These are phyloP conservation scores for Cephalopterus ornatus DNA, from an alignment of 2,113 vertebrate genomes.

Conservation along the genomic window DNA sequence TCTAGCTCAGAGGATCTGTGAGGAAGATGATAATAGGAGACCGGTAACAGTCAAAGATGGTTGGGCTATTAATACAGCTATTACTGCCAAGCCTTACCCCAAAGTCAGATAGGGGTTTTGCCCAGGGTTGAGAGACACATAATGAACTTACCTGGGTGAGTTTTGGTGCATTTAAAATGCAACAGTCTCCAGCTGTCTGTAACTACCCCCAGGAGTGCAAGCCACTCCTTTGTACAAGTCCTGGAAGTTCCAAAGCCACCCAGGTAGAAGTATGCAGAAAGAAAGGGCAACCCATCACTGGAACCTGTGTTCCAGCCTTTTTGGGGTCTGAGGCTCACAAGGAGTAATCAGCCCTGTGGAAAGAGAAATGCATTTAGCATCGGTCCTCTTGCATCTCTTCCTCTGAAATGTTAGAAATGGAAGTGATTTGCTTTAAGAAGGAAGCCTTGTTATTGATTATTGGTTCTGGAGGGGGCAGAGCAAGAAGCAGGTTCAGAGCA, in stretches of 20 bases:
- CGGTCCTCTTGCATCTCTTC: neutral
- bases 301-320: neutral
- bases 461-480: neutral
- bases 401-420: neutral
- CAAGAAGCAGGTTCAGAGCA: neutral
- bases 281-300: neutral
- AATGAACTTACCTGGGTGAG: neutral
- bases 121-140: neutral
- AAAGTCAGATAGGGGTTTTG: neutral
- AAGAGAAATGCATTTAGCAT: accelerated
- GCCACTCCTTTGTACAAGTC: neutral
- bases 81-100: neutral
- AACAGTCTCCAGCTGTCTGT: neutral
- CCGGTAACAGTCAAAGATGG: neutral
- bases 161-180: neutral
- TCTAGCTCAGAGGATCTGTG: neutral
- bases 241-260: neutral
- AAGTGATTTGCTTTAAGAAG: neutral
- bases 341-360: neutral
- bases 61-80: neutral
- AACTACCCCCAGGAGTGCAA: too few species aligned
- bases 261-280: accelerated
- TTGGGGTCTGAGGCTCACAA: neutral
- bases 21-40: neutral
- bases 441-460: neutral